Conservation (phyloP, 2,113 vertebrate species). For the Paramisgurnus dabryanus region DNA sequence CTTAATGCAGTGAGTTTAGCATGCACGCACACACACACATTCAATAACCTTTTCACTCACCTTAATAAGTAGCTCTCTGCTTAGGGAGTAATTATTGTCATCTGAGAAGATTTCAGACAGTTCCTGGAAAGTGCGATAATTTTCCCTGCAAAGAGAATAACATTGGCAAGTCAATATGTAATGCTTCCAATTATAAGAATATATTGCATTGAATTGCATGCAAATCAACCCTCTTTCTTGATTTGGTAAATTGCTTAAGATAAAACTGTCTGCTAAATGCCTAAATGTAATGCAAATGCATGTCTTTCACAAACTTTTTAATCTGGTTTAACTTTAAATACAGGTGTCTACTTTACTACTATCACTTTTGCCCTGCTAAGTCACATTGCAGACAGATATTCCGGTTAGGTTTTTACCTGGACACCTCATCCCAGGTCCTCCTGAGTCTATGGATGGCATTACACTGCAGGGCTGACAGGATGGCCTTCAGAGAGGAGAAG, state of each 20-base stretch:
- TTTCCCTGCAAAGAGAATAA: constrained; percentile 70
- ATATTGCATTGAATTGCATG: not conserved
- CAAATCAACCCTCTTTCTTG: too few species aligned
- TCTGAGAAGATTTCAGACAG: constrained; percentile 97
- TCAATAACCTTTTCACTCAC: constrained; percentile 61
- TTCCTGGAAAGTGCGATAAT: constrained; percentile 91
- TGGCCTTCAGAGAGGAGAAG: constrained; percentile 94
- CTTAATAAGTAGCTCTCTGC: constrained; percentile 96
- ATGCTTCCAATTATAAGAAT: not conserved
- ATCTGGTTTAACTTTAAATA: not conserved
- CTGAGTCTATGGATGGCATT: constrained; percentile 91
- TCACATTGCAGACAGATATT: constrained; percentile 7
- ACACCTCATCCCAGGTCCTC: constrained; percentile 95
- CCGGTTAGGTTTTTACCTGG: constrained; percentile 64
- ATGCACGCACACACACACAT: not conserved
- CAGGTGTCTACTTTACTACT: not conserved
- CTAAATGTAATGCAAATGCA: not conserved
- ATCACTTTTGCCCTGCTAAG: not conserved
- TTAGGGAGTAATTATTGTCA: constrained; percentile 96
- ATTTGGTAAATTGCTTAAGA: not conserved
- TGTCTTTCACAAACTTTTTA: not conserved
- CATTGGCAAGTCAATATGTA: not conserved
- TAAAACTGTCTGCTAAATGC: not conserved
- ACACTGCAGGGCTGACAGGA: constrained; percentile 94
- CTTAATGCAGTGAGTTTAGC: not conserved